Evolutionary conservation across 2,797 vertebrate species (phyloP).

Genomic region (Acipenser ruthenus): DNA sequence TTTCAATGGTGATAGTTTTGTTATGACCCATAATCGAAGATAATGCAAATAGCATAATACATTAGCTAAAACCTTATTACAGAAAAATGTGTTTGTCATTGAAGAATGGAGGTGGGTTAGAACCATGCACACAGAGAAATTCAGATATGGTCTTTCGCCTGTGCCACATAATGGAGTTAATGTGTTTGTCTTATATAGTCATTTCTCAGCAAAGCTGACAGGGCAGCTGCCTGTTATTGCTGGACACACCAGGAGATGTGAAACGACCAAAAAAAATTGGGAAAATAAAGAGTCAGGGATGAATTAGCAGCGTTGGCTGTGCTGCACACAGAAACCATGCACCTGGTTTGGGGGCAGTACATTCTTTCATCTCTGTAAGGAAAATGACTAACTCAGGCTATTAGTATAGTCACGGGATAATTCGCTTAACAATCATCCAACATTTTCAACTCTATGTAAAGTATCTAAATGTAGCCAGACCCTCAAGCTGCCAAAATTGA

Average conservation of each 20-base stretch:
- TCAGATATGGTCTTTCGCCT: neutral
- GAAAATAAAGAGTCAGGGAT: slow-evolving; percentile 31
- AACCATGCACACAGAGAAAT: no score
- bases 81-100: slow-evolving; percentile 6
- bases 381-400: neutral
- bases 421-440: neutral
- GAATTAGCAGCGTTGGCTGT: slow-evolving; percentile 42
- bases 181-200: slow-evolving; percentile 42
- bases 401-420: neutral
- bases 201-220: slow-evolving; percentile 40
- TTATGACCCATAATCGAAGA: neutral
- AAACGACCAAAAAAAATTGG: slow-evolving; percentile 15
- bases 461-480: neutral
- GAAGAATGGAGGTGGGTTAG: slow-evolving; percentile 3
- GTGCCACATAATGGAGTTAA: slow-evolving; percentile 27
- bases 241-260: slow-evolving; percentile 50
- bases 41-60: neutral
- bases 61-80: neutral
- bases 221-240: slow-evolving; percentile 64
- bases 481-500: no score
- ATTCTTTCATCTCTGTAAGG: slow-evolving; percentile 27
- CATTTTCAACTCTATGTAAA: neutral
- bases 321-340: slow-evolving; percentile 46
- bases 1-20: slow-evolving; percentile 15
- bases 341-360: slow-evolving; percentile 48